Percentiles rank a stretch among this genome's conserved stretches.
Evolutionary conservation across 2,113 vertebrate species (phyloP).

Genomic region (Stigmatopora argus): DNA sequence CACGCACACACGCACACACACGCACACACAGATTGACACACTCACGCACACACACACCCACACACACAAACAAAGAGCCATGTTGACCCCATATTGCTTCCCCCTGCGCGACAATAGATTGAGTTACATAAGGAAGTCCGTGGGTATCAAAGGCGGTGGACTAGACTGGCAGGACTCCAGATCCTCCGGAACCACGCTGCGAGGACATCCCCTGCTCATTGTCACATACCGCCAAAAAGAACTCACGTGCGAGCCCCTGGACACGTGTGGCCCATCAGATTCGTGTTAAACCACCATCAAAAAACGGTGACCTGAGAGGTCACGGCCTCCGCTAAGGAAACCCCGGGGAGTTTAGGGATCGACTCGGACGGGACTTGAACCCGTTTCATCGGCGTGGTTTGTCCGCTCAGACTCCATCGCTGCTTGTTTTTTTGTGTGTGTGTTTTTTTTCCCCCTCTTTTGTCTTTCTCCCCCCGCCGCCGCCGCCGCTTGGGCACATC

Average conservation of each 20-base stretch:
- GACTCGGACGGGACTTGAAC: constrained; percentile 33
- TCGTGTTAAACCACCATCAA: constrained; percentile 55
- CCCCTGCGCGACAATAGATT: constrained; percentile 65
- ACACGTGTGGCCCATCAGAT: constrained; percentile 71
- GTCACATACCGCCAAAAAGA: constrained; percentile 54
- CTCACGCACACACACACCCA: background rate
- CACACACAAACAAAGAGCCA: background rate
- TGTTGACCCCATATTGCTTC: constrained; percentile 55
- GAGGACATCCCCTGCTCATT: constrained; percentile 65
- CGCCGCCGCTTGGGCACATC: constrained; percentile 30
- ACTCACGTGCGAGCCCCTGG: constrained; percentile 60
- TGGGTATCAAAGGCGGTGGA: constrained; percentile 67
- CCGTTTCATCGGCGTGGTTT: background rate
- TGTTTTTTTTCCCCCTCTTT: constrained; percentile 8
- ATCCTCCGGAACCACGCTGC: constrained; percentile 57
- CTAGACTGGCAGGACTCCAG: constrained; percentile 59
- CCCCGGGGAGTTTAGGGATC: constrained; percentile 8
- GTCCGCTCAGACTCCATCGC: background rate
- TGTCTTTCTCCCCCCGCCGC: constrained; percentile 7
- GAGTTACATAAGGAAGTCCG: constrained; percentile 68
- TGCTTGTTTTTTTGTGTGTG: background rate
- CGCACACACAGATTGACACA: no score
- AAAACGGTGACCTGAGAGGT: constrained; percentile 56
- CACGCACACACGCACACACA: background rate
- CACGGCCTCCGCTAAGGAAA: constrained; percentile 28